Base-by-base conservation (phyloP, 2,797 vertebrate species). In the Bradypodion pumilum region DNA sequence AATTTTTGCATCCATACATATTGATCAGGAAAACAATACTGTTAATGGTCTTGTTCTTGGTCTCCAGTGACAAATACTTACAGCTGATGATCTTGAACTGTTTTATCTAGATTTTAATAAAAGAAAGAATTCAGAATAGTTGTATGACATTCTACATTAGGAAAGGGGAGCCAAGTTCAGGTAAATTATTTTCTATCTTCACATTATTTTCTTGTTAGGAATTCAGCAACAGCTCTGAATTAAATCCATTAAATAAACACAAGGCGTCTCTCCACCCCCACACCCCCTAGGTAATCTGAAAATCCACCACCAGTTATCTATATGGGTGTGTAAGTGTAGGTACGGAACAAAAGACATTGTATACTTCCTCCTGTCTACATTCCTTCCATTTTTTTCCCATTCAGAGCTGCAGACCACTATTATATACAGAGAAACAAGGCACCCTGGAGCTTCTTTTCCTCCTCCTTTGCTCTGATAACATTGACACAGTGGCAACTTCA, bases 101-200 rank as follows among this genome's bases (percentile, higher is more conserved):
- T n/a, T 60, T 12, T 40, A n/a, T 52, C 7, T 35, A 32, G 8
- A 56, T 74, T 21, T 25, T 25, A 44, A 29, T 29, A 60, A 25
- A 15, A 62, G 32, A 78, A 44, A 78, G 63, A 16, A 1, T 29
- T n/a, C 62, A 63, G 12, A 68, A 79, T 25, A 52, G 19, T 42
- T 60, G 23, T 40, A 32, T 35, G 44, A 21, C 35, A 66, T n/a
- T n/a, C n/a, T n/a, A n/a, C n/a, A n/a, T n/a, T n/a, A n/a, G n/a
- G n/a, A n/a, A n/a, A n/a, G n/a, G n/a, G n/a, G n/a, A n/a, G n/a
- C n/a, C n/a, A n/a, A n/a, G n/a, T 40, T 52, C 32, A 56, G 21
- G 32, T 46, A 13, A 59, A 0, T 42, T 88, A 74, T 90, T 90
- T 42, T 80, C 80, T 35, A 3, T 74, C 10, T 87, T 88, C 81